Evolutionary conservation across 1,140 invertebrate genomes (phyloP).

Genomic region (Brachionus manjavacas): DNA sequence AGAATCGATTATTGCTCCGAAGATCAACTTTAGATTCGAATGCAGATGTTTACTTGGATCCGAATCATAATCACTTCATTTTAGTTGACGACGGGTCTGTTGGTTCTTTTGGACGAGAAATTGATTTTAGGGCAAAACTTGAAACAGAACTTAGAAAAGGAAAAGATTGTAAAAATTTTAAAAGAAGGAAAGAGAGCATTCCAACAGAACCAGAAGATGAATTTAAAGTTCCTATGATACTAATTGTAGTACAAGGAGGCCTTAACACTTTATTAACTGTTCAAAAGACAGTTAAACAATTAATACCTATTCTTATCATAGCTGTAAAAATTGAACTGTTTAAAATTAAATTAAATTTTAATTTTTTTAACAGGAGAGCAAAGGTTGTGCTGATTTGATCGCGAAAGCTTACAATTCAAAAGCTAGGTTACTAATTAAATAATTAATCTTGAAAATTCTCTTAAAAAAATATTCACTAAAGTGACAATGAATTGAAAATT

Average conservation of each 20-base stretch:
- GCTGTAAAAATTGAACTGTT: not conserved
- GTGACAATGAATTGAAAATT: not conserved
- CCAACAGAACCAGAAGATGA: not conserved
- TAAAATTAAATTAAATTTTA: not conserved
- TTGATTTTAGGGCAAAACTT: conserved; percentile 25
- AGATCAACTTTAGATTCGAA: not conserved
- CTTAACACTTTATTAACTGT: conserved; percentile 54
- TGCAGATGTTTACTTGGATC: conserved; percentile 1
- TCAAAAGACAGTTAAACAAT: conserved; percentile 48
- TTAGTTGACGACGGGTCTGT: conserved; percentile 25
- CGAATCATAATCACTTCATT: conserved; percentile 36
- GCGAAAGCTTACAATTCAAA: conserved; percentile 47
- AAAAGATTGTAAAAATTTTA: conserved; percentile 48
- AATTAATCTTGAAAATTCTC: not conserved
- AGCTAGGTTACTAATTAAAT: not conserved
- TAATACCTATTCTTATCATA: conserved; percentile 55
- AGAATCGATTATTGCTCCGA: not conserved
- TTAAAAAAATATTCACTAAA: not conserved
- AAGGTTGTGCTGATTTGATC: conserved; percentile 56
- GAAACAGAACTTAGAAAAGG: conserved; percentile 36
- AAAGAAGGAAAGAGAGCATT: conserved; percentile 42
- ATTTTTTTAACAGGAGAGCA: conserved; percentile 49
- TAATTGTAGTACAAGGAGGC: conserved; percentile 57
- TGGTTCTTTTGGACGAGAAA: conserved; percentile 39
- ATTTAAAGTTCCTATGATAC: conserved; percentile 50